Conservation (phyloP, 2,797 vertebrate genomes). For the Falco rusticolus region DNA sequence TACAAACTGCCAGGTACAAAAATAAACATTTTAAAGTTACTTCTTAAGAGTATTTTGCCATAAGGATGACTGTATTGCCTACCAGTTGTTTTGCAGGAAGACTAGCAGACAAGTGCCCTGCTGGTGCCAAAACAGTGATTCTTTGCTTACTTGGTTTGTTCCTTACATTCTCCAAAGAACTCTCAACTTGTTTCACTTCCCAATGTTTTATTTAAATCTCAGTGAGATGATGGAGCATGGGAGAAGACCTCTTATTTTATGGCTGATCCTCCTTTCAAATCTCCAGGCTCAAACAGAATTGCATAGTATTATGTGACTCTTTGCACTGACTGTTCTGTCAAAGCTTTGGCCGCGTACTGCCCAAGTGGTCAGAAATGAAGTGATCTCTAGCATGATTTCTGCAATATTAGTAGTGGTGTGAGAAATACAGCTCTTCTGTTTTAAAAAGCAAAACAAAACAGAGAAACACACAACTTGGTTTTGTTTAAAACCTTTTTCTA, state of each 20-base stretch:
- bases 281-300: slow-evolving; percentile 72
- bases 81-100: background rate
- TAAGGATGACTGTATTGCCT: background rate
- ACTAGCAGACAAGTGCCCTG: background rate
- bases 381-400: background rate
- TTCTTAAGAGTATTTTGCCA: background rate
- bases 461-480: slow-evolving; percentile 25
- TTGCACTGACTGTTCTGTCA: slow-evolving; percentile 32
- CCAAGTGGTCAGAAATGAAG: slow-evolving; percentile 22
- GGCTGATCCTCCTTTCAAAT: slow-evolving; percentile 69
- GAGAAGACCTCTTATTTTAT: slow-evolving; percentile 60
- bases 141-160: slow-evolving; percentile 54
- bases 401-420: background rate
- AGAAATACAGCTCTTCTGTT: background rate
- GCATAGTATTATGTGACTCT: slow-evolving; percentile 53
- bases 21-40: background rate
- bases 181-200: slow-evolving; percentile 59
- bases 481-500: slow-evolving; percentile 43
- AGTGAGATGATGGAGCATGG: slow-evolving; percentile 44
- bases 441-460: background rate
- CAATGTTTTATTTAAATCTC: slow-evolving; percentile 74
- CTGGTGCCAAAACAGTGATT: slow-evolving; percentile 39
- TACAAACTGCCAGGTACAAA: background rate
- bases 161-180: slow-evolving; percentile 55
- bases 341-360: slow-evolving; percentile 30